A percentile compares a stretch with the other conserved stretches of the same genome.
Evolutionary conservation across 2,888 invertebrate species (phyloP).

Genomic region (Bellardia pandia): DNA sequence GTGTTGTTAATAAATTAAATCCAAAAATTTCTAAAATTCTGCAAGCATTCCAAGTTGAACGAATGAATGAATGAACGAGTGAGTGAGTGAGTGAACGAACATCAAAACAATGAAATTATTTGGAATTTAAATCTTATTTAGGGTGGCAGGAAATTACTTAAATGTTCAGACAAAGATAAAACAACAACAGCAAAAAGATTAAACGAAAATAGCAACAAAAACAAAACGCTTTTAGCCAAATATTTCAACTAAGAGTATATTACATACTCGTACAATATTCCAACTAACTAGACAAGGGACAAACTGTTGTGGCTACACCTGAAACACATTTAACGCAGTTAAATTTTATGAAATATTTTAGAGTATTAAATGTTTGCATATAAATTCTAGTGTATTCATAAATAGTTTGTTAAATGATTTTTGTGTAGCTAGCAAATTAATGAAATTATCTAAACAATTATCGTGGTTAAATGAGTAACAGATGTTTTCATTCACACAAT

Average conservation of each 20-base stretch:
- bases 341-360: too few species aligned
- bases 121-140: conserved; percentile 27
- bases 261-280: conserved; percentile 16
- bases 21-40: conserved; percentile 10
- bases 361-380: not conserved
- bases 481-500: conserved; percentile 11
- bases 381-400: not conserved
- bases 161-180: conserved; percentile 44
- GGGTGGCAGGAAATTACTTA: conserved; percentile 48
- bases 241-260: conserved; percentile 17
- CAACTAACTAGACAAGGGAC: conserved; percentile 19
- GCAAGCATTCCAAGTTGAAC: not conserved
- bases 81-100: not conserved
- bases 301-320: conserved; percentile 11
- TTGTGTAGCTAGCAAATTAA: not conserved
- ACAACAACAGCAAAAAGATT: conserved; percentile 7
- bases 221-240: conserved; percentile 23
- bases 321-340: not conserved
- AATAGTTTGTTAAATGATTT: not conserved
- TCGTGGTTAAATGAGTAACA: too few species aligned
- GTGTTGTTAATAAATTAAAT: conserved; percentile 18
- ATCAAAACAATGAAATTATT: conserved; percentile 43
- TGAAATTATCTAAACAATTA: not conserved
- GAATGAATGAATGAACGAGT: not conserved
- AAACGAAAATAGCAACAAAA: conserved; percentile 1